A percentile compares a stretch with the other conserved stretches of the same genome.
Conservation (phyloP, 1,140 invertebrate genomes). For the Drosophila persimilis region DNA sequence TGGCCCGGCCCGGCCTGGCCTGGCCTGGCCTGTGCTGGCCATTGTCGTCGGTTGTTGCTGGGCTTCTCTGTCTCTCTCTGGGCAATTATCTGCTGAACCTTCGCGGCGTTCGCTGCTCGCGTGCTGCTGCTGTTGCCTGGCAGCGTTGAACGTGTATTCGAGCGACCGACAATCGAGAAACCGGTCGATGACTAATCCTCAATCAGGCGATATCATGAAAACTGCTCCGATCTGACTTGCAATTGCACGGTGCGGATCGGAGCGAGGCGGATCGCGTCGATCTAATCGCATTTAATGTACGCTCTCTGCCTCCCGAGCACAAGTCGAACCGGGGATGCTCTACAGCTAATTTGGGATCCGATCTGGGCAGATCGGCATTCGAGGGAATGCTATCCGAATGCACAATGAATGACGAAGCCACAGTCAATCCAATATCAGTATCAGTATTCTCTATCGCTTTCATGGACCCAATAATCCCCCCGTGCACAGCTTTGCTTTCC, state of each 20-base stretch:
- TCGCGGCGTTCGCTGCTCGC: conserved; percentile 45
- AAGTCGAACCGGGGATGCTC: conserved; percentile 7
- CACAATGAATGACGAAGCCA: too few relatives aligned
- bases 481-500: too few relatives aligned
- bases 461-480: too few relatives aligned
- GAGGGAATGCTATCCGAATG: too few relatives aligned
- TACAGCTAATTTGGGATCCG: neutral
- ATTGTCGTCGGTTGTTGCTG: conserved; percentile 32
- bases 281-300: conserved; percentile 45
- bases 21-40: neutral
- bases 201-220: conserved; percentile 76
- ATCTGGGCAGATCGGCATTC: too few relatives aligned
- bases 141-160: conserved; percentile 1
- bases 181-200: conserved; percentile 79
- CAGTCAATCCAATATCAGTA: too few relatives aligned
- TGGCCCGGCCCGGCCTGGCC: too few relatives aligned
- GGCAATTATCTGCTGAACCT: conserved; percentile 64
- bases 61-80: too few relatives aligned
- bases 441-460: too few relatives aligned
- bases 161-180: conserved; percentile 28
- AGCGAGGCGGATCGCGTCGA: conserved; percentile 16
- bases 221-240: conserved; percentile 61
- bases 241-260: conserved; percentile 37
- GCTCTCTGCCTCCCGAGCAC: neutral
- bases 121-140: conserved; percentile 51